Percentiles rank a stretch among this genome's conserved stretches.
phyloP scores from a whole-genome alignment of 2,888 invertebrate genomes.

The Cryptus viduatorius region DNA sequence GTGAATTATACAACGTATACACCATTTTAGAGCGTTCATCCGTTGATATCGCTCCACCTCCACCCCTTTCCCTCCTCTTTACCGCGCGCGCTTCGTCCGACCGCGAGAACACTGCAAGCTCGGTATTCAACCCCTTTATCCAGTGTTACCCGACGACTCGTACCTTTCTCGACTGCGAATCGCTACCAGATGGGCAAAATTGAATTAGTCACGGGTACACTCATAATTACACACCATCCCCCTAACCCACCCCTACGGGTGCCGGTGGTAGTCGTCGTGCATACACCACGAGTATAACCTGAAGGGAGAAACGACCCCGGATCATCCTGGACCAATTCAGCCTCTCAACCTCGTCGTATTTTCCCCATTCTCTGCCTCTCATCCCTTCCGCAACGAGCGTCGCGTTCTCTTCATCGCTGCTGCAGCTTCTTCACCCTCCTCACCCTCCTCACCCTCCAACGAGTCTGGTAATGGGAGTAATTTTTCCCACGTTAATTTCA shows the following conservation, averaged over 20 bases:
- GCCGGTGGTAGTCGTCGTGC: conserved; percentile 31
- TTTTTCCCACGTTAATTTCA: conserved; percentile 79
- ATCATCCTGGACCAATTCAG: conserved; percentile 60
- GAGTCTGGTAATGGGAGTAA: conserved; percentile 75
- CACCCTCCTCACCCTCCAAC: conserved; percentile 40
- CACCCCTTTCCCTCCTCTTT: conserved; percentile 27
- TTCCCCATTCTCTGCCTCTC: conserved; percentile 6
- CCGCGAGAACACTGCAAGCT: conserved; percentile 22
- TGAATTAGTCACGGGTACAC: conserved; percentile 76
- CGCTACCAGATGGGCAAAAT: conserved; percentile 76
- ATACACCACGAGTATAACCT: conserved; percentile 48
- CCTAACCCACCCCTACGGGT: not conserved
- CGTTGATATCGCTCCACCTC: conserved; percentile 65
- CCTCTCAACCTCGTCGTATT: conserved; percentile 44
- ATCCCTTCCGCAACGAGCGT: conserved; percentile 4
- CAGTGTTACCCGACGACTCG: conserved; percentile 34
- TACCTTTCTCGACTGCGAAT: conserved; percentile 69
- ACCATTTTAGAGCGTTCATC: conserved; percentile 60
- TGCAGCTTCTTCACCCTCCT: conserved; percentile 54
- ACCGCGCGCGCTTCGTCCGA: not conserved
- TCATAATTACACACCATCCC: conserved; percentile 73
- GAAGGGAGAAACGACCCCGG: conserved; percentile 43
- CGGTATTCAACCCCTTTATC: conserved; percentile 28
- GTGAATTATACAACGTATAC: conserved; percentile 48
- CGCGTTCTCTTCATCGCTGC: conserved; percentile 26